These are phyloP conservation scores for Drosophila trichaetosa DNA, from an alignment of 2,888 invertebrate genomes.

Conservation along the genomic window DNA sequence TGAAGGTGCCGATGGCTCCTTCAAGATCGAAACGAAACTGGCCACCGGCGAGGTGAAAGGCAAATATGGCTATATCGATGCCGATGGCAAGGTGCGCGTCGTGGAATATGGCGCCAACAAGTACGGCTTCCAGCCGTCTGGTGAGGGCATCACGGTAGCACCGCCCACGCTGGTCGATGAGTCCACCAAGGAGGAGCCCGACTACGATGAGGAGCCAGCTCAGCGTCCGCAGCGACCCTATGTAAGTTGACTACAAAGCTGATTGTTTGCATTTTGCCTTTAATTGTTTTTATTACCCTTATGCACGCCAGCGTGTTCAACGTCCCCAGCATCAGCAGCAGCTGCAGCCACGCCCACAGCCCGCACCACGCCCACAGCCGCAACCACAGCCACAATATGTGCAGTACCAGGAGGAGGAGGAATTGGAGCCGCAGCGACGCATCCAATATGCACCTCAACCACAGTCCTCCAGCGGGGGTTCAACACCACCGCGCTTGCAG, in stretches of 20 bases:
- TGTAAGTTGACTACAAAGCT: slow-evolving; percentile 61
- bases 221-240: slow-evolving; percentile 81
- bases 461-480: slow-evolving; percentile 61
- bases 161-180: slow-evolving; percentile 87
- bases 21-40: slow-evolving; percentile 95
- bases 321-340: slow-evolving; percentile 69
- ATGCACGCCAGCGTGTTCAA: slow-evolving; percentile 60
- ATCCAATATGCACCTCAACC: slow-evolving; percentile 77
- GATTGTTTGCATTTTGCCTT: background rate
- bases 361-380: slow-evolving; percentile 68
- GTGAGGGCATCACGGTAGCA: slow-evolving; percentile 93
- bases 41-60: slow-evolving; percentile 94
- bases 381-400: slow-evolving; percentile 81
- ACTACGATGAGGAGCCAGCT: slow-evolving; percentile 84
- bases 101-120: slow-evolving; percentile 96
- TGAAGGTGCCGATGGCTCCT: slow-evolving; percentile 94
- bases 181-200: slow-evolving; percentile 84
- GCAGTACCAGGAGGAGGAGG: slow-evolving; percentile 83
- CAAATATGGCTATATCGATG: slow-evolving; percentile 95
- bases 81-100: slow-evolving; percentile 91
- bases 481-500: slow-evolving; percentile 82
- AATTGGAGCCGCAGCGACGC: slow-evolving; percentile 78
- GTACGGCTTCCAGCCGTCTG: slow-evolving; percentile 94
- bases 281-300: background rate
- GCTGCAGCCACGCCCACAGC: slow-evolving; percentile 62